Evolutionary conservation across 2,113 vertebrate genomes (phyloP).

Genomic region (Gnathonemus echidnorhynchus): DNA sequence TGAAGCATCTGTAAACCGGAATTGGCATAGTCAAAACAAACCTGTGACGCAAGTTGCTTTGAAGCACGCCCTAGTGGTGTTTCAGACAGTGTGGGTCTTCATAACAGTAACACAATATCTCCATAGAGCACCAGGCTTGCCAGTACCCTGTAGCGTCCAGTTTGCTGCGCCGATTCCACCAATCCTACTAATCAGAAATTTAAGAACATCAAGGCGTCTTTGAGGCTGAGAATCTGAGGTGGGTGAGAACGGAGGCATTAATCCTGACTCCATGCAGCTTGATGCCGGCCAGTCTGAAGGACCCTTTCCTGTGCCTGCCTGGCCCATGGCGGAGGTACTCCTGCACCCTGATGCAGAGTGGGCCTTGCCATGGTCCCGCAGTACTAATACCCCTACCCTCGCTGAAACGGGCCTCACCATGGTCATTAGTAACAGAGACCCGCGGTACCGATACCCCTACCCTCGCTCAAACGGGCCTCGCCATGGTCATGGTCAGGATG

Average conservation of each 20-base stretch:
- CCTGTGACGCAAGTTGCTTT: background rate
- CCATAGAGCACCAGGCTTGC: background rate
- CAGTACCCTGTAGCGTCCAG: background rate
- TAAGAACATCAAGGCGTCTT: background rate
- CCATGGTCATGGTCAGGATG: background rate
- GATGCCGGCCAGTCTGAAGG: background rate
- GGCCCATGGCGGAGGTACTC: background rate
- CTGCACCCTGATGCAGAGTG: background rate
- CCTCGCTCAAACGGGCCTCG: background rate
- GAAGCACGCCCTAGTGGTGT: background rate
- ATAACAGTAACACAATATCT: background rate
- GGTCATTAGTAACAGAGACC: background rate
- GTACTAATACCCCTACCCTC: no score
- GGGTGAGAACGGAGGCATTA: background rate
- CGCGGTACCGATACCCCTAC: background rate
- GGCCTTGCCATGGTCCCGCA: no score
- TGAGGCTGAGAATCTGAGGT: background rate
- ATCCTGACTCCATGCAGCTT: constrained; percentile 25
- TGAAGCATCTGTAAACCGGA: background rate
- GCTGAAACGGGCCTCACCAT: no score
- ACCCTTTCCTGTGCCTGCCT: background rate
- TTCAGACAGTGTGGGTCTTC: background rate
- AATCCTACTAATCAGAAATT: background rate
- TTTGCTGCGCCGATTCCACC: background rate
- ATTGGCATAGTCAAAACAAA: no score